Evolutionary conservation across 2,888 invertebrate genomes (phyloP).

Genomic region (Orthosia cruda): DNA sequence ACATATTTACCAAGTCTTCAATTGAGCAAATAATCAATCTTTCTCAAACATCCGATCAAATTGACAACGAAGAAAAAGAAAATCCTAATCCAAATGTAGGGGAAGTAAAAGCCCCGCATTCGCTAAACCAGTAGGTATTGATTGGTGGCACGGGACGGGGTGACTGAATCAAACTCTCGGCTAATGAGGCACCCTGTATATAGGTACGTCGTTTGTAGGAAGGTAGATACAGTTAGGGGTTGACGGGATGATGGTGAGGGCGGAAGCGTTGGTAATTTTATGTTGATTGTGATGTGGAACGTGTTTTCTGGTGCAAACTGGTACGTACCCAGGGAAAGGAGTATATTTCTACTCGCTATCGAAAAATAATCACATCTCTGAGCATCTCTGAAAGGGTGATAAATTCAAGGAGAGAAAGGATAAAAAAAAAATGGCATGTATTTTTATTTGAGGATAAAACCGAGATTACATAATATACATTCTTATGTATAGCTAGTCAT

Average conservation of each 20-base stretch:
- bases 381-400: too few species aligned
- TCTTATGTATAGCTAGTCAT: too few species aligned
- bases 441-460: too few species aligned
- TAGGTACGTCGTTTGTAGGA: slow-evolving; percentile 30
- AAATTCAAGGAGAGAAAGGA: too few species aligned
- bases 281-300: neutral
- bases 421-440: neutral
- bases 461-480: too few species aligned
- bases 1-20: slow-evolving; percentile 16
- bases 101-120: slow-evolving; percentile 57
- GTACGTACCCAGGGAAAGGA: too few species aligned
- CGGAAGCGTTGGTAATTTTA: slow-evolving; percentile 5
- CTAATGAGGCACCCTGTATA: slow-evolving; percentile 64
- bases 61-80: slow-evolving; percentile 48
- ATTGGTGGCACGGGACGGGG: slow-evolving; percentile 60
- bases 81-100: slow-evolving; percentile 50
- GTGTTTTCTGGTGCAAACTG: neutral
- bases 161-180: slow-evolving; percentile 68
- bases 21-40: slow-evolving; percentile 24
- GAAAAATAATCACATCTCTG: neutral
- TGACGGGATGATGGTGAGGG: slow-evolving; percentile 15
- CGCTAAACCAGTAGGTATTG: slow-evolving; percentile 61
- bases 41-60: slow-evolving; percentile 19
- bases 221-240: slow-evolving; percentile 8
- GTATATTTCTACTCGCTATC: too few species aligned